phyloP scores from a whole-genome alignment of 2,797 vertebrate genomes.

The Gila robusta region DNA sequence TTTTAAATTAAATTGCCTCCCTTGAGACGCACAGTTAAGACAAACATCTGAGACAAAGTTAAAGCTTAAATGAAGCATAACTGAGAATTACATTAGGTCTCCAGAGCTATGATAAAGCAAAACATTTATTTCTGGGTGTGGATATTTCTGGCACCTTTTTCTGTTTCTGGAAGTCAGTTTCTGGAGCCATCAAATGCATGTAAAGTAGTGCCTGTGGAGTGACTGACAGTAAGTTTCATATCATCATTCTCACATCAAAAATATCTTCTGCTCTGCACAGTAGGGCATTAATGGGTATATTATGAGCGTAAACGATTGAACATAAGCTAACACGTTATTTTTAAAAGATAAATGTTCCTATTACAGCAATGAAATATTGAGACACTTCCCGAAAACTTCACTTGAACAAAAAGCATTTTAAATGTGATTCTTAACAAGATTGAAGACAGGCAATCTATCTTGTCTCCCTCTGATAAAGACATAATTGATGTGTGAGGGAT shows the following conservation, averaged over 20 bases:
- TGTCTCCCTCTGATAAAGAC: slow-evolving; percentile 44
- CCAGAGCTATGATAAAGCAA: not conserved
- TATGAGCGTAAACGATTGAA: not conserved
- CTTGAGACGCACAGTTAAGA: slow-evolving; percentile 35
- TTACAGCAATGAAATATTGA: slow-evolving; percentile 24
- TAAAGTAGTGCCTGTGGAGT: slow-evolving; percentile 18
- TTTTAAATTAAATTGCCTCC: slow-evolving; percentile 22
- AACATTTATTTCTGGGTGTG: not conserved
- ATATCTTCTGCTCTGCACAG: not conserved
- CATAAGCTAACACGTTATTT: slow-evolving; percentile 32
- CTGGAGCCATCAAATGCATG: not conserved
- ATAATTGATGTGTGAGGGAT: slow-evolving; percentile 52
- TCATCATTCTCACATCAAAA: slow-evolving; percentile 20
- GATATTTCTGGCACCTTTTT: not conserved
- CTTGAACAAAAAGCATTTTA: slow-evolving; percentile 13
- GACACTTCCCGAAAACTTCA: slow-evolving; percentile 17
- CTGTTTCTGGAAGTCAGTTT: not conserved
- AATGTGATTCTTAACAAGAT: slow-evolving; percentile 43
- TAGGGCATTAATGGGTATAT: not conserved
- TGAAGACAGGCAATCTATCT: slow-evolving; percentile 35
- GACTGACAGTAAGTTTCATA: slow-evolving; percentile 4
- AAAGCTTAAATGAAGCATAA: not conserved
- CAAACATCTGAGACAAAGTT: slow-evolving; percentile 28
- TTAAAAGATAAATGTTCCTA: slow-evolving; percentile 30
- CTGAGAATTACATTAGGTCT: not conserved